These are phyloP conservation scores for Pseudoatta argentina DNA, from an alignment of 1,140 invertebrate species.

Conservation along the genomic window DNA sequence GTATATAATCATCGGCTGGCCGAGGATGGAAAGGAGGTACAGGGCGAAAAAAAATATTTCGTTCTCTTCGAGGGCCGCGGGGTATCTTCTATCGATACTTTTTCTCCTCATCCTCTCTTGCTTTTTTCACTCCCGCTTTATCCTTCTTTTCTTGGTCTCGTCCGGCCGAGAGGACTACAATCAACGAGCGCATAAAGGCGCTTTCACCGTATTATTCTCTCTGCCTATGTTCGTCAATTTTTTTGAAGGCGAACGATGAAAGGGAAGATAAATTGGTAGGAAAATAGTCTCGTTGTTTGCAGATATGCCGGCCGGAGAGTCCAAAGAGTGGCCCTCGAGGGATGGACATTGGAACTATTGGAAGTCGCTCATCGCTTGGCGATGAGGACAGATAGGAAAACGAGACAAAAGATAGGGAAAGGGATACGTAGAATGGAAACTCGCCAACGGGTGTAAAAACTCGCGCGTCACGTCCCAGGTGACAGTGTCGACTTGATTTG, in stretches of 20 bases:
- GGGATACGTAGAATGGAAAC: constrained; percentile 35
- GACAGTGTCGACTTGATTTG: constrained; percentile 87
- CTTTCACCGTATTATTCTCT: constrained; percentile 35
- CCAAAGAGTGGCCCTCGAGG: constrained; percentile 41
- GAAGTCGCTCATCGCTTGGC: neutral
- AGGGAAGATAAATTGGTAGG: constrained; percentile 63
- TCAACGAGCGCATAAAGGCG: constrained; percentile 31
- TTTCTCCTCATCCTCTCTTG: constrained; percentile 20
- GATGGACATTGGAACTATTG: constrained; percentile 18
- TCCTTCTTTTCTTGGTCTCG: constrained; percentile 18
- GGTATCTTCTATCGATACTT: constrained; percentile 31
- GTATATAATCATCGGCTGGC: constrained; percentile 69
- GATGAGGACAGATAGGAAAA: neutral
- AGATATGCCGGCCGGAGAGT: constrained; percentile 28
- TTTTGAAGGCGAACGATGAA: constrained; percentile 20
- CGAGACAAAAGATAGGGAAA: neutral
- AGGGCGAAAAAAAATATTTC: neutral
- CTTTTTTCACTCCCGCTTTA: constrained; percentile 38
- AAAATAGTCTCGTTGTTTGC: constrained; percentile 60
- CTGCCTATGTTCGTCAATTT: constrained; percentile 26
- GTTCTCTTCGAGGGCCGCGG: constrained; percentile 30
- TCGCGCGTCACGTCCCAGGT: constrained; percentile 86
- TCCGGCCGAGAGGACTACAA: constrained; percentile 47
- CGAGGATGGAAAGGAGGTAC: constrained; percentile 29
- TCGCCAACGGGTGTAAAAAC: constrained; percentile 75